Base-by-base conservation (phyloP, 2,797 vertebrate species). In the Sebastes vulpes region DNA sequence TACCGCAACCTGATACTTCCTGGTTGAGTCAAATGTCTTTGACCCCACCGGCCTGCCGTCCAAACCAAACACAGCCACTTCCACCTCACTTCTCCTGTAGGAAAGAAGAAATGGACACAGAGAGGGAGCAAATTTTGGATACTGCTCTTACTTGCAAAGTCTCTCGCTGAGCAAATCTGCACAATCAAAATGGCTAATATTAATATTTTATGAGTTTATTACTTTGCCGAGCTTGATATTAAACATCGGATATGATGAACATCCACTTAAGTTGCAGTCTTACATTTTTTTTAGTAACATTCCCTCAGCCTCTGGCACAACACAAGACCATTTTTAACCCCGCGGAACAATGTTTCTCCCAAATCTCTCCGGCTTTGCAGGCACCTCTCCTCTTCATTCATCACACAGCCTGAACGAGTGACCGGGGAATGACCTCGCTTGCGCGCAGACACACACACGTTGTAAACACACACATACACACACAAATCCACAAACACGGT, bases 321-420 rank as follows among this genome's bases (percentile, higher is more conserved):
- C 88, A 83, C 85, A 88, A 85, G 89, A 87, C 81, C 92, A 94
- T 95, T 94, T 95, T 94, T 95, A 94, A 94, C 92, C 89, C 86
- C 4, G 72, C 61, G 71, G 91, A 94, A 95, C 94, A 95, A 94
- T 94, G 94, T 94, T 94, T 93, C 93, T 94, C 91, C 89, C 90
- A 92, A 94, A 93, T 91, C 94, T 94, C 92, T 88, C 79, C 52
- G 89, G 93, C 94, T 92, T 94, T 91, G 86, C 92, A 92, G 94
- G 88, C 94, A 92, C 92, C 92, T 93, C 92, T 93, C 83, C 83
- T 94, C 93, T 95, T 94, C 94, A 95, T 95, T 94, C 90, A 95
- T 95, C 95, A 95, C 89, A 65, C 92, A 91, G 94, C 90, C 93
- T 93, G 93, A 95, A 94, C 92, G 79, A 93, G 86, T 95, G 94